Evolutionary conservation across 2,888 invertebrate genomes (phyloP).

Genomic region (Pachydiplax longipennis): DNA sequence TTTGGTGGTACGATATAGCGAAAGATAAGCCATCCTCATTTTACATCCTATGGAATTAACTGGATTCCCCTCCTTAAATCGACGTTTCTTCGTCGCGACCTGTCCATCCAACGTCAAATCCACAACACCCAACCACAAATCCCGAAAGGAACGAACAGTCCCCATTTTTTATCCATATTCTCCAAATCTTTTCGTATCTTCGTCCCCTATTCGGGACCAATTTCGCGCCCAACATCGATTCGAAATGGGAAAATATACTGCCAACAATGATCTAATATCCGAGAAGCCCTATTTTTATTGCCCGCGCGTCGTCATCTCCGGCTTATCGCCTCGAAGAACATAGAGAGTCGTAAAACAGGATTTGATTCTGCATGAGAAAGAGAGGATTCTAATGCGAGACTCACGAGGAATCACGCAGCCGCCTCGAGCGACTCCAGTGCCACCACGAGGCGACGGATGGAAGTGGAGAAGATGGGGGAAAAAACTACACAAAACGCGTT

Average conservation of each 20-base stretch:
- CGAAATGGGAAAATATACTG: neutral
- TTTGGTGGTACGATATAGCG: no score
- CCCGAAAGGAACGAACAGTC: neutral
- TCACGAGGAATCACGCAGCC: neutral
- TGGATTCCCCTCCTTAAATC: no score
- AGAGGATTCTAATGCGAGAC: conserved; percentile 4
- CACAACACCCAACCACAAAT: no score
- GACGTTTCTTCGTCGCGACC: no score
- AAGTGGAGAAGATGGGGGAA: neutral
- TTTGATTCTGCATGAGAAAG: conserved; percentile 3
- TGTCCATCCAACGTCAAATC: neutral
- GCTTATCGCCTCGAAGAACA: conserved; percentile 21
- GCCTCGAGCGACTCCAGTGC: conserved; percentile 8
- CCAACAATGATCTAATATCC: conserved; percentile 11
- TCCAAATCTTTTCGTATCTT: neutral
- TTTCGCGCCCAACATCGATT: conserved; percentile 26
- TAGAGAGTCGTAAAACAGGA: conserved; percentile 24
- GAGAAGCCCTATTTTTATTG: neutral
- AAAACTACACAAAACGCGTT: conserved; percentile 14
- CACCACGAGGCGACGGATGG: neutral
- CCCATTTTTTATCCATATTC: neutral
- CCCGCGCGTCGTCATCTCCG: conserved; percentile 19
- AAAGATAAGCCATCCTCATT: no score
- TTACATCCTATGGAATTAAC: no score
- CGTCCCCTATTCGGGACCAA: neutral